A percentile compares a stretch with the other conserved stretches of the same genome.
These are phyloP conservation scores for Ceratoteleas bidentatus DNA, from an alignment of 1,140 invertebrate genomes.

Conservation along the genomic window DNA sequence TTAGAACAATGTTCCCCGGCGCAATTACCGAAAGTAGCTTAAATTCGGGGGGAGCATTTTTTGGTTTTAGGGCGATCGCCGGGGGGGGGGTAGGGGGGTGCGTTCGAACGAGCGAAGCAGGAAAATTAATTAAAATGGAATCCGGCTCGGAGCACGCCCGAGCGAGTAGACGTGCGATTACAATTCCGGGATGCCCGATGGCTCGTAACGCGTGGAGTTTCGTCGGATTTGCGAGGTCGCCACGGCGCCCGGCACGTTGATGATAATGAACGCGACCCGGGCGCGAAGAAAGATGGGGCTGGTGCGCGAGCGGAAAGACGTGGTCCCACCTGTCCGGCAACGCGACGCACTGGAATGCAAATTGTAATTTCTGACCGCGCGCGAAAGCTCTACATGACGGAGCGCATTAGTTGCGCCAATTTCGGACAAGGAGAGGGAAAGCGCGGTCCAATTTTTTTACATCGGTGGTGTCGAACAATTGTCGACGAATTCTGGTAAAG, in stretches of 20 bases:
- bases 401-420: slow-evolving; percentile 27
- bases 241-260: slow-evolving; percentile 16
- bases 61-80: slow-evolving; percentile 43
- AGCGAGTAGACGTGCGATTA: slow-evolving; percentile 71
- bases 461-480: too few relatives aligned
- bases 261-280: slow-evolving; percentile 54
- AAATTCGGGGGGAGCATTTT: slow-evolving; percentile 30
- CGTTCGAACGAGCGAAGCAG: slow-evolving; percentile 58
- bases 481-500: too few relatives aligned
- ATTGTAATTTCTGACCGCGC: slow-evolving; percentile 74
- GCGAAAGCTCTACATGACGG: slow-evolving; percentile 59
- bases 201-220: slow-evolving; percentile 67
- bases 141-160: slow-evolving; percentile 60
- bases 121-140: slow-evolving; percentile 78
- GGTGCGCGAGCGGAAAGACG: slow-evolving; percentile 35
- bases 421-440: slow-evolving; percentile 17
- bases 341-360: slow-evolving; percentile 71
- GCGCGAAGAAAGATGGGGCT: slow-evolving; percentile 43
- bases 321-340: slow-evolving; percentile 50
- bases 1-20: slow-evolving; percentile 9
- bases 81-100: slow-evolving; percentile 25
- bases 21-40: slow-evolving; percentile 60
- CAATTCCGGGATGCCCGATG: slow-evolving; percentile 76
- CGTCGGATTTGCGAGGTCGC: slow-evolving; percentile 55
- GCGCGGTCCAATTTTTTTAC: slow-evolving; percentile 15